A percentile compares a stretch with the other conserved stretches of the same genome.
Conservation (phyloP, 1,140 invertebrate genomes). For the Vanessa atalanta region DNA sequence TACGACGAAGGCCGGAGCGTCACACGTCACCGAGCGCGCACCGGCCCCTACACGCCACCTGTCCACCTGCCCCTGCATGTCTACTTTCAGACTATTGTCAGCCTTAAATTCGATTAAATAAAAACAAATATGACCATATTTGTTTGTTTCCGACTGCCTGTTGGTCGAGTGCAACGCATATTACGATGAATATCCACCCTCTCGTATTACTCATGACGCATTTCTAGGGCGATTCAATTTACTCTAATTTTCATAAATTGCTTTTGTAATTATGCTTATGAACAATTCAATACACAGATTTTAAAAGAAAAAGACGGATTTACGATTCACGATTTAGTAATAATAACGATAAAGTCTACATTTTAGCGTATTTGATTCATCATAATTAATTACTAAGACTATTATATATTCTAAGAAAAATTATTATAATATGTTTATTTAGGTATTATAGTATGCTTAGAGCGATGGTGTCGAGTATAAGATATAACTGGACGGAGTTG, state of each 20-base stretch:
- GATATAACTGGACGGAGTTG: too few species aligned
- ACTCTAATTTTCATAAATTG: background rate
- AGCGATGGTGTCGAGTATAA: background rate
- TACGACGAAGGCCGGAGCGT: slow-evolving; percentile 35
- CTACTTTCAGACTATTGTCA: background rate
- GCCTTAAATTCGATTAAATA: background rate
- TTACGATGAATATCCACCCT: background rate
- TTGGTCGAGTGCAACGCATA: background rate
- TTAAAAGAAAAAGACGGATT: too few species aligned
- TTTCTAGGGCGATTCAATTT: background rate
- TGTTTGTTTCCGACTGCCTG: background rate
- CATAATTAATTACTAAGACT: too few species aligned
- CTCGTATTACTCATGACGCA: background rate
- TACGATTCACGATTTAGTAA: too few species aligned
- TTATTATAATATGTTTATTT: too few species aligned
- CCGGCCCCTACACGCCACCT: slow-evolving; percentile 17
- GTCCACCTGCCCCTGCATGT: slow-evolving; percentile 12
- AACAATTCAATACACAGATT: too few species aligned
- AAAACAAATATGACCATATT: slow-evolving; percentile 1
- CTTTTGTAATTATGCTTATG: background rate
- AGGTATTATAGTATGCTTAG: background rate
- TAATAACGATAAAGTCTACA: too few species aligned
- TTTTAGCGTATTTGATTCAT: too few species aligned
- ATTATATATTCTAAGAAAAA: too few species aligned
- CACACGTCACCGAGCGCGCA: slow-evolving; percentile 34